These are phyloP conservation scores for Thereva unica DNA, from an alignment of 2,888 invertebrate genomes.

Conservation along the genomic window DNA sequence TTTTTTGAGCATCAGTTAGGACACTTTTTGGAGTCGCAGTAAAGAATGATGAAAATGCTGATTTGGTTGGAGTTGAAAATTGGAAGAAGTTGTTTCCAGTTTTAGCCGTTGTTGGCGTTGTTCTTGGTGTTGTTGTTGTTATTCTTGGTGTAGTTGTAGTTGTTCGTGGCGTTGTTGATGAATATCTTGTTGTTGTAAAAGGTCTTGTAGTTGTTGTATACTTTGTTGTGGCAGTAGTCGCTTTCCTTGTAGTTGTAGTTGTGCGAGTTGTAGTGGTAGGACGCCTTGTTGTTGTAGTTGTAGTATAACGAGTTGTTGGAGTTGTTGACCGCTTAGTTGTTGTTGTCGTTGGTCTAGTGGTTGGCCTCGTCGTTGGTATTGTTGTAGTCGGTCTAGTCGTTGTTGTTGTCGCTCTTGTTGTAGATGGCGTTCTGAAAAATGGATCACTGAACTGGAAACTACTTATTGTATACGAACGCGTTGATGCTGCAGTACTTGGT, in stretches of 20 bases:
- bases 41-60: too few species aligned
- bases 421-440: conserved; percentile 4
- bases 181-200: neutral
- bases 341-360: neutral
- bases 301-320: neutral
- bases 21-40: too few species aligned
- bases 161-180: neutral
- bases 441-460: neutral
- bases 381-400: conserved; percentile 36
- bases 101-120: conserved; percentile 3
- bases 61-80: neutral
- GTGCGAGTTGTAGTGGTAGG: conserved; percentile 5
- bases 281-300: conserved; percentile 12
- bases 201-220: conserved; percentile 17
- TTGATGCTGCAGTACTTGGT: conserved; percentile 43
- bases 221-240: conserved; percentile 12
- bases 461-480: conserved; percentile 2
- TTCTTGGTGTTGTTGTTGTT: neutral
- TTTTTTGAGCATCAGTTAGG: too few species aligned
- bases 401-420: conserved; percentile 16
- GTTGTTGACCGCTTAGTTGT: neutral
- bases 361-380: conserved; percentile 42
- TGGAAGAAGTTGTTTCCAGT: neutral
- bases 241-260: neutral
- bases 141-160: neutral